These are phyloP conservation scores for Myocastor coypus DNA, from an alignment of 2,113 vertebrate species.

Conservation along the genomic window DNA sequence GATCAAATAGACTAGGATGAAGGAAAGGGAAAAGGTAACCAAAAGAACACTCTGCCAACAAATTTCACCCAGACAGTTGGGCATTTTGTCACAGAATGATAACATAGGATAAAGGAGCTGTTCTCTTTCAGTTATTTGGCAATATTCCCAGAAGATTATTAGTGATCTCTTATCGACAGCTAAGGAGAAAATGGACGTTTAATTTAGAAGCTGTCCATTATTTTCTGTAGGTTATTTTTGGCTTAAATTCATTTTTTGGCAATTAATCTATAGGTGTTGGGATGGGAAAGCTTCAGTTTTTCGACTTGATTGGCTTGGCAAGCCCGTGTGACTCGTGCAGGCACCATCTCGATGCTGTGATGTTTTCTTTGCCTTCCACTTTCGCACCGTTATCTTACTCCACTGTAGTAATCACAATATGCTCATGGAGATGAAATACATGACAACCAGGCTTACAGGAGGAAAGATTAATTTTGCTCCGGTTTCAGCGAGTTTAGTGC, in stretches of 20 bases:
- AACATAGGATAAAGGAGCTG: background rate
- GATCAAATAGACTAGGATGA: background rate
- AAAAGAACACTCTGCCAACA: background rate
- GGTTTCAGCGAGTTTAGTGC: background rate
- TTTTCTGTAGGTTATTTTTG: background rate
- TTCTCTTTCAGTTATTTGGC: background rate
- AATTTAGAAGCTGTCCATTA: background rate
- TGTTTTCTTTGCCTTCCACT: background rate
- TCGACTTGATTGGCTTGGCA: background rate
- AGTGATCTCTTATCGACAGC: background rate
- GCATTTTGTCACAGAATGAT: background rate
- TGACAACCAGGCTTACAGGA: background rate
- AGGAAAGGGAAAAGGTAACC: background rate
- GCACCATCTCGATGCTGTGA: background rate
- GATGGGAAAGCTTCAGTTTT: background rate
- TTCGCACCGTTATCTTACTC: background rate
- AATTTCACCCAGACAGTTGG: background rate
- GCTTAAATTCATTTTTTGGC: constrained; percentile 6
- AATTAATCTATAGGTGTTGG: background rate
- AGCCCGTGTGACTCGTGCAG: background rate
- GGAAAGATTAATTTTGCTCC: background rate
- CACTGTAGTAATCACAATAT: background rate
- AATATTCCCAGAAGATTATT: background rate
- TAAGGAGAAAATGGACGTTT: background rate
- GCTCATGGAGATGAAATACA: background rate